Base-by-base conservation (phyloP, 1,140 invertebrate species). In the Phenacoccus solenopsis region DNA sequence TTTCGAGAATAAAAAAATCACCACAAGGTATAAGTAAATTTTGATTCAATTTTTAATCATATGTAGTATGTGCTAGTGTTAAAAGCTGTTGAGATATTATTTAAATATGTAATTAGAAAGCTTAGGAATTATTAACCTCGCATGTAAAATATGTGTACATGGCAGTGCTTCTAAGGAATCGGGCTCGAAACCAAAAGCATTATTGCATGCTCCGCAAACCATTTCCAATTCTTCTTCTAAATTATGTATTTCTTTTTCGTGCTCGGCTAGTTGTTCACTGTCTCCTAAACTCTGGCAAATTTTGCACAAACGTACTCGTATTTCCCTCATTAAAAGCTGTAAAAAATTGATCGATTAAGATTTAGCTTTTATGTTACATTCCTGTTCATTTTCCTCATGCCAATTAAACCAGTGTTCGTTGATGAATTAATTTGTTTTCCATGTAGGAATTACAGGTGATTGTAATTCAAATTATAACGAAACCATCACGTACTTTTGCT, bases 61-160 rank as follows among this genome's bases (percentile, higher is more conserved):
- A 9, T 10, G 20, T 16, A 57, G 20, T 25, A 30, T 28, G 21
- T 64, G 5, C 22, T 69, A n/a, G 25, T 5, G 10, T 35, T 28
- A n/a, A 28, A 25, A 10, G 12, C 12, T n/a, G 28, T 35, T 10
- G 9, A 68, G 5, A 9, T n/a, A 28, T 27, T 25, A 28, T 20
- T 12, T n/a, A 7, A 7, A 10, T 13, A 27, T 64, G 7, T 27
- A n/a, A n/a, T n/a, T n/a, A n/a, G n/a, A n/a, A n/a, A n/a, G n/a
- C n/a, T n/a, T n/a, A n/a, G n/a, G n/a, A n/a, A n/a, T 21, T 12
- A 22, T 64, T 35, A 76, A 91, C 90, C 89, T 88, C 27, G 90
- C 87, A 76, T 93, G 90, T 30, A 92, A 82, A 74, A 93, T 91
- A 77, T 92, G 90, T 0, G 89, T 86, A 79, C 90, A 93, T 3